Evolutionary conservation across 1,140 invertebrate genomes (phyloP), one percentile per base, ranked within the genome.

Genomic region (Centruroides vittatus): DNA sequence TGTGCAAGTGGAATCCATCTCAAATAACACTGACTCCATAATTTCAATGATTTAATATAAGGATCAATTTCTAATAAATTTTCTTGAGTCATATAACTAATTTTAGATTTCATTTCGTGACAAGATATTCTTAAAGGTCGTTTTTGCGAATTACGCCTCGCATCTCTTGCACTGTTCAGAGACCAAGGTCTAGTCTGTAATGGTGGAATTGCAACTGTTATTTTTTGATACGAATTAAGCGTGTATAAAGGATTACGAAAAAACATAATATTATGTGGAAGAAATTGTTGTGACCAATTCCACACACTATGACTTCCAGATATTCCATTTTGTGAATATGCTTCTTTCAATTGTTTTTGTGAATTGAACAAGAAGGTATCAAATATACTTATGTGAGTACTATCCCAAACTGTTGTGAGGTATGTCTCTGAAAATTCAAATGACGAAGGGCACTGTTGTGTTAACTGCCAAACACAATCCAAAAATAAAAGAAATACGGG

Each of bases 381-480:
- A 71, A 93, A 94, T 47, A 93, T 78, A 41, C 89, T 87, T 67
- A 91, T 80, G 67, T 89, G 86, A 50, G 82, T 80, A 13, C 84
- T 81, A 75, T 98, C 93, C 89, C 91, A 95, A 4, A 96, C 70
- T 0, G 87, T 86, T 6, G 88, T 91, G 51, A 98, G 79, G 75
- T 93, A 94, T 0, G 86, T 90, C 75, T 95, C 89, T 5, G 88
- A 88, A 75, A 93, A 93, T 75, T 94, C 88, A 74, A 97, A 95
- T 59, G 84, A 79, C 1, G 83, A 77, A 9, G 90, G 90, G 75
- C 86, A 92, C 76, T 96, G 92, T 68, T 85, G 82, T 61, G 84
- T 74, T 47, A 97, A 75, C 76, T 97, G 93, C 88, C 89, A 94
- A 55, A 89, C 85, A 74, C 90, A 93, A 73, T 98, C 93, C 63